These are phyloP conservation scores for Cyanoderma ruficeps DNA, from an alignment of 2,113 vertebrate species.

Conservation along the genomic window DNA sequence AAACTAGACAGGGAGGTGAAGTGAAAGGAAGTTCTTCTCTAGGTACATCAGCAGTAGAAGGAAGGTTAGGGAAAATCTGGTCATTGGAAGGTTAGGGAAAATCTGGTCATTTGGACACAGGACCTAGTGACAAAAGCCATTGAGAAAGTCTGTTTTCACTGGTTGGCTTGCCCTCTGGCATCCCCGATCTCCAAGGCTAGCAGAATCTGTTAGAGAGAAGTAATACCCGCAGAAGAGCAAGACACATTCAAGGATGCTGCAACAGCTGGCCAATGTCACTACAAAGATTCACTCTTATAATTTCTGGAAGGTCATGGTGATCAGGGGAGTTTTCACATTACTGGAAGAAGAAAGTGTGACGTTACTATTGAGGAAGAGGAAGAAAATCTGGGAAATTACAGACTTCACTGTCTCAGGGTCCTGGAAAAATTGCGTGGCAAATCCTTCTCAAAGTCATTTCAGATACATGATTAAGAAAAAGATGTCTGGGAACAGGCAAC, in stretches of 20 bases:
- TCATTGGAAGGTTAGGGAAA: background rate
- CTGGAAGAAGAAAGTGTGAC: background rate
- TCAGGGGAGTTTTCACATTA: background rate
- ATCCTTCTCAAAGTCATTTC: background rate
- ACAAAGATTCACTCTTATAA: background rate
- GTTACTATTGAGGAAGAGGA: background rate
- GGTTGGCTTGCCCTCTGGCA: background rate
- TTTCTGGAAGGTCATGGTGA: background rate
- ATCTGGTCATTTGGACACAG: background rate
- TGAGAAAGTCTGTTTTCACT: background rate
- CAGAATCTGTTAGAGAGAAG: background rate
- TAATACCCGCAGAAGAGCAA: background rate
- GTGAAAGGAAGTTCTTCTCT: background rate
- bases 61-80: background rate
- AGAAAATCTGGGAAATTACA: background rate
- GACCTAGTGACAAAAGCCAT: background rate
- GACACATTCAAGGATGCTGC: background rate
- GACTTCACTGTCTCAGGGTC: background rate
- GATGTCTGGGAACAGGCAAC: background rate
- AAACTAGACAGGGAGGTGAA: background rate
- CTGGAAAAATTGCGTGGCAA: background rate
- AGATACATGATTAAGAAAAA: background rate
- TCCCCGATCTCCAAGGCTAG: background rate
- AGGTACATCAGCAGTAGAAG: background rate
- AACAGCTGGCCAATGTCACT: background rate